Evolutionary conservation across 2,797 vertebrate species (phyloP), one percentile per base, ranked within the genome.

Genomic region (Harpagifer antarcticus): DNA sequence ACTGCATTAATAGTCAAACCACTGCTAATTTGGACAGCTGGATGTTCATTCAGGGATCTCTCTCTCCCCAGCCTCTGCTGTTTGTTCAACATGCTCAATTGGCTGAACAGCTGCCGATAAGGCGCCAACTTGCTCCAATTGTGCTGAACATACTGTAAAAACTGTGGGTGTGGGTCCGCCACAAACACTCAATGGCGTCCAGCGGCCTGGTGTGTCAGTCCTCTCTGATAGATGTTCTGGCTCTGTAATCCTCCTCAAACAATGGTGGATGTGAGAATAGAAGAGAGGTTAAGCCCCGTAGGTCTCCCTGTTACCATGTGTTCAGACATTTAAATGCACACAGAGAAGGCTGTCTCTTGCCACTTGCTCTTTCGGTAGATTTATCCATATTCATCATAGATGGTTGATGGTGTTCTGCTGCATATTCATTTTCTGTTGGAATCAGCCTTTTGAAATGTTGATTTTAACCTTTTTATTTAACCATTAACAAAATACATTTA

Each of bases 221-320:
- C 45, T n/a, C 59, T 49, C 68, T 52, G 79, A 81, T 66, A 62
- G 76, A 86, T 77, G 85, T 81, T 74, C 31, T 48, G 71, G 62
- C 66, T 9, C 64, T 53, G 76, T 91, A 91, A 91, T 91, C 89
- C 87, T 85, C 69, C 43, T 84, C 72, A 86, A 84, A 91, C 89
- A 90, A 89, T 88, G 59, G 82, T 64, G 78, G 75, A 78, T 73
- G 81, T 76, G 60, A 82, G 80, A 85, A 86, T 76, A 84, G 87
- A 83, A 76, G 64, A 78, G 81, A 68, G 72, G 62, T 78, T 85
- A 86, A 89, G 64, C 82, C 76, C 68, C 40, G 42, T 54, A 40
- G 60, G 72, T 76, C 69, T 65, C 69, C 58, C 78, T 79, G 68
- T 82, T 82, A 59, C 65, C 61, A 50, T 74, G 66, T 85, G 78